phyloP scores from a whole-genome alignment of 2,888 invertebrate species.

The Dryadula phaetusa region DNA sequence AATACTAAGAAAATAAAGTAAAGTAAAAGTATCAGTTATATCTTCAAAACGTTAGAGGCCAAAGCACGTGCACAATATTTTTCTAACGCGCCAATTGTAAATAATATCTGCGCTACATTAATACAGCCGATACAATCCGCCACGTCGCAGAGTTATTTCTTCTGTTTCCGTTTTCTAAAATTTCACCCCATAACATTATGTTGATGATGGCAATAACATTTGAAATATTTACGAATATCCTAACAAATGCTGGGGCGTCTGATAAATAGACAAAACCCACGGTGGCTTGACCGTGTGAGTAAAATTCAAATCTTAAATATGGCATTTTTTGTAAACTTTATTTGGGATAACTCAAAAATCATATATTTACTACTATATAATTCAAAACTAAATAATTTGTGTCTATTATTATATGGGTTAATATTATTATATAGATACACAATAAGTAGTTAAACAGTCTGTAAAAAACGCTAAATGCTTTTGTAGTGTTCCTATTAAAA shows the following conservation, averaged over 20 bases:
- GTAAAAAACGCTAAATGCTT: conserved; percentile 30
- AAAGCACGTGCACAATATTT: conserved; percentile 43
- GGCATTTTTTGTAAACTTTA: conserved; percentile 17
- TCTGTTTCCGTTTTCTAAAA: conserved; percentile 82
- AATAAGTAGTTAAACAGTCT: background rate
- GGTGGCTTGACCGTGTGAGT: conserved; percentile 75
- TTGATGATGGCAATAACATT: conserved; percentile 81
- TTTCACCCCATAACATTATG: conserved; percentile 83
- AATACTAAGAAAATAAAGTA: background rate
- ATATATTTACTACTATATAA: no score
- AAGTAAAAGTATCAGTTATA: conserved; percentile 5
- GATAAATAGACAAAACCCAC: conserved; percentile 74
- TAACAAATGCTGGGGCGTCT: conserved; percentile 74
- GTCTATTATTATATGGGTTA: no score
- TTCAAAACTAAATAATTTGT: background rate
- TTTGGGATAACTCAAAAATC: background rate
- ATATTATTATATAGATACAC: background rate
- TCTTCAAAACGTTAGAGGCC: conserved; percentile 27
- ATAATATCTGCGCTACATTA: conserved; percentile 55
- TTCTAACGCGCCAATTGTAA: conserved; percentile 48
- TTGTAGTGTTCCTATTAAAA: conserved; percentile 49
- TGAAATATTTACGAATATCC: conserved; percentile 84
- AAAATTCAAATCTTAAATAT: conserved; percentile 51
- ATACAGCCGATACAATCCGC: conserved; percentile 59
- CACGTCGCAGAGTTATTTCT: conserved; percentile 78